phyloP scores from a whole-genome alignment of 2,113 vertebrate genomes.

The Dermatemys mawii region DNA sequence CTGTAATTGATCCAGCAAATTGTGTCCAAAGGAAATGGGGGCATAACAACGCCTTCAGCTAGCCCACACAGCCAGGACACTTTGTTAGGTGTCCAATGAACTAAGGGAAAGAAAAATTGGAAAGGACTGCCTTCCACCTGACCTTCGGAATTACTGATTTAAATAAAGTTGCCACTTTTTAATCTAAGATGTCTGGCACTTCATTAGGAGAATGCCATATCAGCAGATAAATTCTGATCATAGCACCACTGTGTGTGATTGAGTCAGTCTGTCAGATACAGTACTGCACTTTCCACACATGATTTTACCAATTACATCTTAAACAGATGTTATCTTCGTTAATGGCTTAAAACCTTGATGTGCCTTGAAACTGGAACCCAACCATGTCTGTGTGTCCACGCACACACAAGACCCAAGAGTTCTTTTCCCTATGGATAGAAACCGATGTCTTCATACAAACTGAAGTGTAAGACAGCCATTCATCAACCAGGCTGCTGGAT shows the following conservation, averaged over 20 bases:
- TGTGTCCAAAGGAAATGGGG: background rate
- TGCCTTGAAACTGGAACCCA: background rate
- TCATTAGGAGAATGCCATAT: background rate
- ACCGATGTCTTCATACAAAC: slow-evolving; percentile 28
- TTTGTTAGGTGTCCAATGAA: background rate
- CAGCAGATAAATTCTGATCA: background rate
- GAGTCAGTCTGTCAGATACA: background rate
- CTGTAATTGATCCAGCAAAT: background rate
- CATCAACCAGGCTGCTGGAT: slow-evolving; percentile 79
- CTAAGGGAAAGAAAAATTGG: background rate
- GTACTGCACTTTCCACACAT: background rate
- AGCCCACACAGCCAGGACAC: background rate
- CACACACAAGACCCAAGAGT: background rate
- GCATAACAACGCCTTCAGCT: background rate
- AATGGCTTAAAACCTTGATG: background rate
- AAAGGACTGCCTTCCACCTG: background rate
- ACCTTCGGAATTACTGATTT: background rate
- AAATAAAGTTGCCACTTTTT: background rate
- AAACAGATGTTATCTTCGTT: background rate
- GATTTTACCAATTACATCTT: background rate
- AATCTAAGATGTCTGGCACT: background rate
- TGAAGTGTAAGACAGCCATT: slow-evolving; percentile 82
- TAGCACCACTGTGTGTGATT: background rate
- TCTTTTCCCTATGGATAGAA: background rate
- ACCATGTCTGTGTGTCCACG: background rate